Conservation (phyloP, 2,113 vertebrate species). For the Bubo blakistoni region DNA sequence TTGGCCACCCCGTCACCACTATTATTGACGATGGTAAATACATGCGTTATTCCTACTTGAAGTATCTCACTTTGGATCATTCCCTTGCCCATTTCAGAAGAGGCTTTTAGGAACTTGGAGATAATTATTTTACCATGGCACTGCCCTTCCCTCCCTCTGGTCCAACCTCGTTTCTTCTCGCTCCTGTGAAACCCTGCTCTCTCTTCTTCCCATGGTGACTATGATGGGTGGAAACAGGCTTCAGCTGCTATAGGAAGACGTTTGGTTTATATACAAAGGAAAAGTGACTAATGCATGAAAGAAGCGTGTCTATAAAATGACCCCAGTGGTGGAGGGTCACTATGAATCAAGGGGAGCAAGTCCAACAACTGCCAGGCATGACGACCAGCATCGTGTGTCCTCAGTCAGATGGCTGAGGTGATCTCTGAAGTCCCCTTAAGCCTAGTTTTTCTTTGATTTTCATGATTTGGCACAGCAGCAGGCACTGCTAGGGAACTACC, state of each 20-base stretch:
- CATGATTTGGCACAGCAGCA: background rate
- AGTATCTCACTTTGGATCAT: background rate
- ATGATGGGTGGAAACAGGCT: accelerated
- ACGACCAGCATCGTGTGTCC: accelerated
- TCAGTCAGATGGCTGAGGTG: accelerated
- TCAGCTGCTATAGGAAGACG: background rate
- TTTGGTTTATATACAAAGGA: accelerated
- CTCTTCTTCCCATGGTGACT: background rate
- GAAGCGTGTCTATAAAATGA: accelerated
- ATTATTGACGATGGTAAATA: accelerated
- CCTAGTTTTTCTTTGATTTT: background rate
- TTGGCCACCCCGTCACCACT: background rate
- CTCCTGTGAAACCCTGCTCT: background rate
- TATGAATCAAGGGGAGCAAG: no score
- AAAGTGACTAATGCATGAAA: accelerated
- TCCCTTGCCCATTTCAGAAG: background rate
- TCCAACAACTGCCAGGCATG: accelerated
- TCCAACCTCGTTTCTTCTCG: background rate
- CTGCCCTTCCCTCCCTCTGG: background rate
- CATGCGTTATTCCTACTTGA: accelerated
- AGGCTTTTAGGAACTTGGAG: background rate
- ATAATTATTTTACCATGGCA: background rate
- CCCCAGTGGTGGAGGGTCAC: accelerated
- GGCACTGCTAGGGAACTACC: background rate
- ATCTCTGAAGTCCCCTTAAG: background rate